phyloP scores from a whole-genome alignment of 2,888 invertebrate genomes.

The Sarcophaga variegata region DNA sequence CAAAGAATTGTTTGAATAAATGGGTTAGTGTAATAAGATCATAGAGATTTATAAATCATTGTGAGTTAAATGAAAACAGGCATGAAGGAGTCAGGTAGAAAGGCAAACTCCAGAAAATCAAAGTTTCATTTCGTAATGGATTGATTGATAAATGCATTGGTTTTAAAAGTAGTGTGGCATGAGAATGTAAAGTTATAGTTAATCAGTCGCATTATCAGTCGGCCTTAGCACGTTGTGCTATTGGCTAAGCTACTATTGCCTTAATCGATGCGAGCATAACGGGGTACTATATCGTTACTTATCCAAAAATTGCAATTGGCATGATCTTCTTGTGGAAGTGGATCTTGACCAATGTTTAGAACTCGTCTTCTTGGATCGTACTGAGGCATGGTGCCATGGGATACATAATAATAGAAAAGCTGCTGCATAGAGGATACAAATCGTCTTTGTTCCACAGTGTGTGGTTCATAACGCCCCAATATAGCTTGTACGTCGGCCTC shows the following conservation, averaged over 20 bases:
- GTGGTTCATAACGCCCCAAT: slow-evolving; percentile 88
- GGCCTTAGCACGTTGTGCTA: slow-evolving; percentile 3
- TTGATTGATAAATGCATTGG: no score
- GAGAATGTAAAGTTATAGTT: slow-evolving; percentile 53
- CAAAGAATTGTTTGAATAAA: not conserved
- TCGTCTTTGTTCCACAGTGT: slow-evolving; percentile 87
- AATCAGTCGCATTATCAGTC: slow-evolving; percentile 60
- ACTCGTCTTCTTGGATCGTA: slow-evolving; percentile 84
- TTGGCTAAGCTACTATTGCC: not conserved
- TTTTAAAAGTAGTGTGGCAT: slow-evolving; percentile 11
- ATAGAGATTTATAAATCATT: no score
- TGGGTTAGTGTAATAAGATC: no score
- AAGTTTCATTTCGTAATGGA: no score
- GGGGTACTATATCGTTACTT: slow-evolving; percentile 87
- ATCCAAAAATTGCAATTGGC: slow-evolving; percentile 91
- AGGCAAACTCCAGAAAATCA: no score
- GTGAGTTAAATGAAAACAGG: no score
- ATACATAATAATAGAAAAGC: slow-evolving; percentile 91
- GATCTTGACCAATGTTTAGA: slow-evolving; percentile 88
- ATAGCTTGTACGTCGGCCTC: slow-evolving; percentile 91
- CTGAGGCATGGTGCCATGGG: slow-evolving; percentile 88
- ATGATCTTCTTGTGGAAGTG: slow-evolving; percentile 85
- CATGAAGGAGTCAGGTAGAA: no score
- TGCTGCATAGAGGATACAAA: slow-evolving; percentile 91
- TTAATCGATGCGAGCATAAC: slow-evolving; percentile 90